Evolutionary conservation across 2,797 vertebrate genomes (phyloP).

Genomic region (Pelochelys cantorii): DNA sequence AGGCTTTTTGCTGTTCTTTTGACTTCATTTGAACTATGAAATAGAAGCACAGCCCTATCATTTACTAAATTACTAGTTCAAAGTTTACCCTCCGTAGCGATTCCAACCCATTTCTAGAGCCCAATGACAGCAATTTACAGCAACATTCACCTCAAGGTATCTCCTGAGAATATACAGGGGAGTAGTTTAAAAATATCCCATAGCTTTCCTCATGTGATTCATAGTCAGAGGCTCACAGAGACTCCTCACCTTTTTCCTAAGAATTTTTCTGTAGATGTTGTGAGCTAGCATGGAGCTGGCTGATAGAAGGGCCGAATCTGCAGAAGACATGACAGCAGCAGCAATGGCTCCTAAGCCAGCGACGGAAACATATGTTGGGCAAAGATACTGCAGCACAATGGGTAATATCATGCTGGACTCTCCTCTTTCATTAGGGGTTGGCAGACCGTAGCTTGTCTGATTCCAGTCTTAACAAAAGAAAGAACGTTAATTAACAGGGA

Average conservation of each 20-base stretch:
- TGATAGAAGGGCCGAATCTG: constrained; percentile 80
- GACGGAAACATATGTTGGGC: constrained; percentile 68
- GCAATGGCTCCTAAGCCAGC: constrained; percentile 77
- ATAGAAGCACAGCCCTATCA: constrained; percentile 23
- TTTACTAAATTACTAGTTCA: background rate
- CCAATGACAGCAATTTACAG: background rate
- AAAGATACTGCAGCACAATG: constrained; percentile 67
- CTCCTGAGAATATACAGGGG: background rate
- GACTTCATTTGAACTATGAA: background rate
- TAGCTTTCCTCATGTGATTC: background rate
- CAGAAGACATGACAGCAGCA: constrained; percentile 79
- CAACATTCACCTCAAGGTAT: background rate
- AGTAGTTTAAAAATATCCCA: accelerated
- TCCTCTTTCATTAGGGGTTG: constrained; percentile 61
- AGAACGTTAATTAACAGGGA: background rate
- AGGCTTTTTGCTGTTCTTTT: background rate
- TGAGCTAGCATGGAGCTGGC: constrained; percentile 77
- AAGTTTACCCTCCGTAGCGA: background rate
- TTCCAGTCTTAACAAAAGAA: constrained; percentile 74
- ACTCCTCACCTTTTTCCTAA: constrained; percentile 67
- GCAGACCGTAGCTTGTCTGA: constrained; percentile 71
- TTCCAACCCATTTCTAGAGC: background rate
- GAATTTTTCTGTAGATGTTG: constrained; percentile 80
- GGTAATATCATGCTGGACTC: constrained; percentile 75
- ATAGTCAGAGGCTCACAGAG: background rate